Conservation (phyloP, 2,797 vertebrate genomes). For the Poeciliopsis infans region DNA sequence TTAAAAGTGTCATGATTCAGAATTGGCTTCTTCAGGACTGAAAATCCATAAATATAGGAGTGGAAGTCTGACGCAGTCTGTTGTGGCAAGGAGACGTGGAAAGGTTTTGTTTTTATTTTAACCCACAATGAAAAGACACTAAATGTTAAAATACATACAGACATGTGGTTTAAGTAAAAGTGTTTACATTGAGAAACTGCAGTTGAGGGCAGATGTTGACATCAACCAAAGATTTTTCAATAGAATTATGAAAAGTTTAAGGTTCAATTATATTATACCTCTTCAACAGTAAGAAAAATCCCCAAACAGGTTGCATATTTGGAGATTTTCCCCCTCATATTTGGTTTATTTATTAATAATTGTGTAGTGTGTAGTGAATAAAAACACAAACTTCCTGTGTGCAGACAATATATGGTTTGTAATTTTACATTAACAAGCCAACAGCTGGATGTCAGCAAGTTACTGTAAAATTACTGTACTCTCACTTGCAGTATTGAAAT, state of each 20-base stretch:
- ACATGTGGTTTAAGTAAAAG: not conserved
- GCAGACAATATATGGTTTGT: not conserved
- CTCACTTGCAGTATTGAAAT: not conserved
- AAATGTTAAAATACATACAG: not conserved
- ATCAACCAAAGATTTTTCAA: not conserved
- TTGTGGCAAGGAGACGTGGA: constrained; percentile 14
- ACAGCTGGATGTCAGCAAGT: not conserved
- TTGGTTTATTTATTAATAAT: not conserved
- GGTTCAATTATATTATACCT: not conserved
- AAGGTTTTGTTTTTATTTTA: constrained; percentile 6
- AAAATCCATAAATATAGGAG: constrained; percentile 7
- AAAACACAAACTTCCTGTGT: not conserved
- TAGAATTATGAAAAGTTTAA: not conserved
- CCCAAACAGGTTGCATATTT: not conserved
- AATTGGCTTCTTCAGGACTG: constrained; percentile 8
- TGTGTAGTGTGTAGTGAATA: not conserved
- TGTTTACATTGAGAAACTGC: not conserved
- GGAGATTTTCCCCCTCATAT: not conserved
- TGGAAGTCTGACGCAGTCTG: constrained; percentile 1
- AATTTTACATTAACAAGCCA: not conserved
- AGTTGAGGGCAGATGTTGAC: not conserved
- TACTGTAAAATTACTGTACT: not conserved
- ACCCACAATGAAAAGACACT: constrained; percentile 5
- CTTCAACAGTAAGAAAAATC: not conserved
- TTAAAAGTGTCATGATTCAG: not conserved